Base-by-base conservation (phyloP, 1,140 invertebrate genomes). In the Drosophila insularis region DNA sequence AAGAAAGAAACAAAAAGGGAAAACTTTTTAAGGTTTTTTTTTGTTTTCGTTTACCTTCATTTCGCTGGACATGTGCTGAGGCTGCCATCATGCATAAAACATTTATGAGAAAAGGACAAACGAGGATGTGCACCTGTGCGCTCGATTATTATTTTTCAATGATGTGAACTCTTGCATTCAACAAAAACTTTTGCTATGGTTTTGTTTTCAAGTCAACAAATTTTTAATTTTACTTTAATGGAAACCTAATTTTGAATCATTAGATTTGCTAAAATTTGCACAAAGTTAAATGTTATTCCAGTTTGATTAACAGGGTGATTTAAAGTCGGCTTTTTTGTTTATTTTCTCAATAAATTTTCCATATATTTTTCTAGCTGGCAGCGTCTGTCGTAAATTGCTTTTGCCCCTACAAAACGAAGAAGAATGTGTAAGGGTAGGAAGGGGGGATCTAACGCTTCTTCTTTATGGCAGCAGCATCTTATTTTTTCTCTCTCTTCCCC, bases 21-120 rank as follows among this genome's bases (percentile, higher is more conserved):
- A 43, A 75, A 58, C 27, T 59, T 75, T 68, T 68, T 69, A 46
- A 21, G 40, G 35, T 39, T 53, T 27, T 4, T 14, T 35, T 14
- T 66, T 43, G 35, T 39, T 53, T 27, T 4, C 11, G 21, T 14
- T 66, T 43, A 27, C 27, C 27, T 13, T 19, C 27, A 58, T 64
- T 56, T 32, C 2, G 53, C 60, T 39, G 73, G 58, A 70, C 73
- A 77, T 64, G 67, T 77, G 74, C 23, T 31, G 55, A 53, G 43
- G 60, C 65, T 65, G 62, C 74, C 74, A 77, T 68, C 74, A 77
- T 77, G 74, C 74, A 77, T 77, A 77, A 77, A 70, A 70, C 66
- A 77, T 77, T 56, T 58, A 35, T 35, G 55, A 43, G 32, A 19
- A 6, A 35, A 53, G 17, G 40, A 32, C 35, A 56, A 40, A 63